These are phyloP conservation scores for Galerucella pusilla DNA, from an alignment of 2,888 invertebrate species.

Conservation along the genomic window DNA sequence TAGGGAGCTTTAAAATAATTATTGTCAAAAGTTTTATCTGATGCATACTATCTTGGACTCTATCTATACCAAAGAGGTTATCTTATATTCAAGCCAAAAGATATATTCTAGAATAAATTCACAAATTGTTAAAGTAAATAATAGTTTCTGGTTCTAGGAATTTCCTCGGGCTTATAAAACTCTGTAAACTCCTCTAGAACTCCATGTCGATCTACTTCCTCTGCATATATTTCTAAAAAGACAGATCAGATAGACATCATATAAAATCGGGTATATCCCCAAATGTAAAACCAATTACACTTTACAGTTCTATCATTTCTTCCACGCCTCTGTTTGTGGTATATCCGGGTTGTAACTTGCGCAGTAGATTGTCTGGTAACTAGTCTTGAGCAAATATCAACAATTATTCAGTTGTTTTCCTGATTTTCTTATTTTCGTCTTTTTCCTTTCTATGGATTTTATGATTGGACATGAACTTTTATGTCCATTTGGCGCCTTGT, in stretches of 20 bases:
- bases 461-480: background rate
- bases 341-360: constrained; percentile 36
- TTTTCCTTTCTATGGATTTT: constrained; percentile 1
- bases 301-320: constrained; percentile 27
- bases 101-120: no score
- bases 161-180: no score
- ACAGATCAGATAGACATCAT: background rate
- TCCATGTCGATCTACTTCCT: no score
- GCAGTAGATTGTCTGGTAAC: constrained; percentile 26
- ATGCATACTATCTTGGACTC: background rate
- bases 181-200: no score
- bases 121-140: no score
- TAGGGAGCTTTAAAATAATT: no score
- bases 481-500: constrained; percentile 13
- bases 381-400: constrained; percentile 6
- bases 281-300: background rate
- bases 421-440: constrained; percentile 14
- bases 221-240: constrained; percentile 14
- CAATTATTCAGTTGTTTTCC: constrained; percentile 26
- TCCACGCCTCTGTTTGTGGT: constrained; percentile 28
- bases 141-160: no score
- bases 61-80: background rate
- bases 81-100: no score
- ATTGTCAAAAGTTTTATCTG: no score
- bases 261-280: no score